phyloP scores from a whole-genome alignment of 2,888 invertebrate species.

The Terebella lapidaria region DNA sequence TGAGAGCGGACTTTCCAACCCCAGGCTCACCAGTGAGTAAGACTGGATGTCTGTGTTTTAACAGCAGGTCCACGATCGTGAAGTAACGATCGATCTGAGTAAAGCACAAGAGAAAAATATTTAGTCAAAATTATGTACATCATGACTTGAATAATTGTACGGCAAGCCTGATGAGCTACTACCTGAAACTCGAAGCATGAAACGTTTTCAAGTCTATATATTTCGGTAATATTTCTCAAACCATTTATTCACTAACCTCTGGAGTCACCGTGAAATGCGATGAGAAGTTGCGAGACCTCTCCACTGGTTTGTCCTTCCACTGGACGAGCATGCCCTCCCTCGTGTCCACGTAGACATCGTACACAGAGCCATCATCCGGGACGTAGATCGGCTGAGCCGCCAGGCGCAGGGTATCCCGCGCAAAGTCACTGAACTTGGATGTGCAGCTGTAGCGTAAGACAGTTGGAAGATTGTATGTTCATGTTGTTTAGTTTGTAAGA shows the following conservation, averaged over 20 bases:
- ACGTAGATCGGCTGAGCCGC: constrained; percentile 39
- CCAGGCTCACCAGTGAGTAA: constrained; percentile 46
- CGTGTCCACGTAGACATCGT: constrained; percentile 43
- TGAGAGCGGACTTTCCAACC: constrained; percentile 47
- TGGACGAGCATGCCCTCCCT: constrained; percentile 31
- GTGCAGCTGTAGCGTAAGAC: constrained; percentile 28
- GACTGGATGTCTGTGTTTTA: constrained; percentile 39
- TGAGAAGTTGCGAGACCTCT: constrained; percentile 31
- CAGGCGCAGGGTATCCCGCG: constrained; percentile 41
- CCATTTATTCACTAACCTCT: constrained; percentile 27
- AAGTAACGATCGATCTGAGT: constrained; percentile 42
- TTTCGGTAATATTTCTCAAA: too few relatives aligned
- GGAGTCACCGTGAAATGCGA: constrained; percentile 39
- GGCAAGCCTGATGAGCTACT: not conserved
- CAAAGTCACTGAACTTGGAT: constrained; percentile 45
- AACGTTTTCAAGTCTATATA: too few relatives aligned
- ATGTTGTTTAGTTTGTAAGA: too few relatives aligned
- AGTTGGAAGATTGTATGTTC: too few relatives aligned
- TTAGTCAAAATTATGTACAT: not conserved
- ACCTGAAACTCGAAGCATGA: too few relatives aligned
- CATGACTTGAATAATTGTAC: not conserved
- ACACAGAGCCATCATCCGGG: constrained; percentile 40
- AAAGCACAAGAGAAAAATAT: not conserved
- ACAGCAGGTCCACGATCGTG: constrained; percentile 39
- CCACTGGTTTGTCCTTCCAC: constrained; percentile 41